These are phyloP conservation scores for Dryobotodes eremita DNA, from an alignment of 2,888 invertebrate genomes.

Conservation along the genomic window DNA sequence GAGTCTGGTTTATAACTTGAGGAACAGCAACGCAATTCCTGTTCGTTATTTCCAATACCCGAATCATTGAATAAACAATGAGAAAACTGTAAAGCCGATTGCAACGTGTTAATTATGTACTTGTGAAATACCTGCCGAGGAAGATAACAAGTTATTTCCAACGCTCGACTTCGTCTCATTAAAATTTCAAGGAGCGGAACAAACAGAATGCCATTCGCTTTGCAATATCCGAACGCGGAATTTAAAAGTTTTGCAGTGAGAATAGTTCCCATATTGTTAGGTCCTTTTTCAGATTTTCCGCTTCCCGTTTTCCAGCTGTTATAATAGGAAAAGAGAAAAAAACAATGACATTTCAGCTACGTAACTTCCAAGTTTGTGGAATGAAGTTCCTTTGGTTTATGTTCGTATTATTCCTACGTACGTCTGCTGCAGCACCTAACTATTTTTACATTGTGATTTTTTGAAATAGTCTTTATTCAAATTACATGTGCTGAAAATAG, in stretches of 20 bases:
- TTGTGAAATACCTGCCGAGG: slow-evolving; percentile 57
- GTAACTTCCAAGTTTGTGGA: slow-evolving; percentile 42
- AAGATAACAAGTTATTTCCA: slow-evolving; percentile 62
- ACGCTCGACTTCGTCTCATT: slow-evolving; percentile 73
- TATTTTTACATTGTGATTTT: background rate
- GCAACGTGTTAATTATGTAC: slow-evolving; percentile 59
- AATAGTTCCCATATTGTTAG: slow-evolving; percentile 68
- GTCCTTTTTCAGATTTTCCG: slow-evolving; percentile 58
- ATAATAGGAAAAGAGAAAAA: slow-evolving; percentile 30
- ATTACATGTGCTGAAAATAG: slow-evolving; percentile 2
- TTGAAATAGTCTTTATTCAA: background rate
- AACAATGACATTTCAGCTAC: slow-evolving; percentile 31
- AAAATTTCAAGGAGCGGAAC: slow-evolving; percentile 78
- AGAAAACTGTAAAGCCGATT: slow-evolving; percentile 52
- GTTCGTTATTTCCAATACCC: slow-evolving; percentile 33
- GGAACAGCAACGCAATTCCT: background rate
- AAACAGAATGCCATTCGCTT: slow-evolving; percentile 70
- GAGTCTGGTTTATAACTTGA: slow-evolving; percentile 4
- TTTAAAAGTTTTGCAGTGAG: slow-evolving; percentile 74
- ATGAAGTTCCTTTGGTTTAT: slow-evolving; percentile 22
- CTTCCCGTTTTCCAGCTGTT: slow-evolving; percentile 61
- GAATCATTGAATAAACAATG: slow-evolving; percentile 41
- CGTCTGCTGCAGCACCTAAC: background rate
- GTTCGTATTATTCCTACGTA: background rate
- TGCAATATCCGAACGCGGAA: slow-evolving; percentile 76